Evolutionary conservation across 1,140 invertebrate species (phyloP), one percentile per base, ranked within the genome.

Genomic region (Idris sp.): DNA sequence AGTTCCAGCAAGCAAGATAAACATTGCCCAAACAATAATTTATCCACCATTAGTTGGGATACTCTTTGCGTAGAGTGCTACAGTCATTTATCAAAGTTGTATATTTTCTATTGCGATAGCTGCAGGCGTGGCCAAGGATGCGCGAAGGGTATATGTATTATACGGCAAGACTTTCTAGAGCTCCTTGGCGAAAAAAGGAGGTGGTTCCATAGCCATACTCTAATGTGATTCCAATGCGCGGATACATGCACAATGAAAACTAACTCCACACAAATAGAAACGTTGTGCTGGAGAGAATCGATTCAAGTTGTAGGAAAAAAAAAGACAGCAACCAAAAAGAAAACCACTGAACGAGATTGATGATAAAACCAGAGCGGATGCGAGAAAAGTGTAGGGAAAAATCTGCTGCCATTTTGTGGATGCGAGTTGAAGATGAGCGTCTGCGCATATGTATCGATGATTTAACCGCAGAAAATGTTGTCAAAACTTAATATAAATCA

Each of bases 361-460:
- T n/a, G n/a, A n/a, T n/a, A n/a, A n/a, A n/a, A n/a, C n/a, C n/a
- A n/a, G n/a, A n/a, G n/a, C n/a, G n/a, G n/a, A n/a, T n/a, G n/a
- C n/a, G n/a, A n/a, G n/a, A n/a, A n/a, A n/a, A n/a, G n/a, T n/a
- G n/a, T n/a, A n/a, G n/a, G n/a, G n/a, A n/a, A n/a, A n/a, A n/a
- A n/a, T n/a, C 5, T 46, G 33, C 71, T 81, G 80, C 84, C 84
- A 85, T 86, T 82, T 84, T 84, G 80, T 80, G 79, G 77, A 84
- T 85, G 81, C 78, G 74, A 79, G 58, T 58, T 59, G 38, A 59
- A 8, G 18, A 35, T 2, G 31, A 0, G 25, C 15, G 18, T 30
- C 0, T 30, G 22, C 35, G 43, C 33, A 46, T 51, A 41, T 33
- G 40, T n/a, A 33, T 4, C 31, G 49, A 69, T 51, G 22, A 49